A percentile compares a stretch with the other conserved stretches of the same genome.
These are phyloP conservation scores for Pygoscelis adeliae DNA, from an alignment of 2,113 vertebrate genomes.

Conservation along the genomic window DNA sequence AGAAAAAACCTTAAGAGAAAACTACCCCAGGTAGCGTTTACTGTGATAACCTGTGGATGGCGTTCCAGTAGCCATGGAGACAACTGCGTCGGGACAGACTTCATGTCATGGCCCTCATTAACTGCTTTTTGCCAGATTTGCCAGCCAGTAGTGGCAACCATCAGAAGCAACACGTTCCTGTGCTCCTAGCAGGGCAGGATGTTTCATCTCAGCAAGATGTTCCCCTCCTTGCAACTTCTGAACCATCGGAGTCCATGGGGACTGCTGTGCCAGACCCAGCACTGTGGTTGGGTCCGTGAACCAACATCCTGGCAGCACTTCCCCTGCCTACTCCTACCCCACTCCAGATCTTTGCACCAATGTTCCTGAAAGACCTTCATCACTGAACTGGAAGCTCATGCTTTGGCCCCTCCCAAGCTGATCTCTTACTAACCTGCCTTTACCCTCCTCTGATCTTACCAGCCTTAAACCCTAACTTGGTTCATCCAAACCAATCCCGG, in stretches of 20 bases:
- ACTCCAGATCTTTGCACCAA: neutral
- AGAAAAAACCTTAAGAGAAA: neutral
- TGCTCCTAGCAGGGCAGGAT: neutral
- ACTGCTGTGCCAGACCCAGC: neutral
- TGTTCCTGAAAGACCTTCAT: neutral
- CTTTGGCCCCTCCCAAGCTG: neutral
- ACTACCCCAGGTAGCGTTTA: neutral
- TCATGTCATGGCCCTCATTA: neutral
- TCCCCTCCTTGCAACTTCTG: neutral
- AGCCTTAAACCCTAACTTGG: neutral
- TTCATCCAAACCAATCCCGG: neutral
- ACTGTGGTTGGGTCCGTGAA: neutral
- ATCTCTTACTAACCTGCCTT: neutral
- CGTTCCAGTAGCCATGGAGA: neutral
- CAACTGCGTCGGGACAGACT: neutral
- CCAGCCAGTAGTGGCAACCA: fast-evolving
- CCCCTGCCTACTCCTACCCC: neutral
- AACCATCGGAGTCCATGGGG: fast-evolving
- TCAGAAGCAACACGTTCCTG: fast-evolving
- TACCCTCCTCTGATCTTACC: neutral
- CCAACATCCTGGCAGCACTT: neutral
- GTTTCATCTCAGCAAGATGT: neutral
- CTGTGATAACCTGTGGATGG: neutral
- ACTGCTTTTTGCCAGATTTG: neutral
- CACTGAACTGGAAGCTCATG: neutral